Percentiles rank a stretch among this genome's conserved stretches.
These are phyloP conservation scores for Rapana venosa DNA, from an alignment of 2,888 invertebrate genomes.

Conservation along the genomic window DNA sequence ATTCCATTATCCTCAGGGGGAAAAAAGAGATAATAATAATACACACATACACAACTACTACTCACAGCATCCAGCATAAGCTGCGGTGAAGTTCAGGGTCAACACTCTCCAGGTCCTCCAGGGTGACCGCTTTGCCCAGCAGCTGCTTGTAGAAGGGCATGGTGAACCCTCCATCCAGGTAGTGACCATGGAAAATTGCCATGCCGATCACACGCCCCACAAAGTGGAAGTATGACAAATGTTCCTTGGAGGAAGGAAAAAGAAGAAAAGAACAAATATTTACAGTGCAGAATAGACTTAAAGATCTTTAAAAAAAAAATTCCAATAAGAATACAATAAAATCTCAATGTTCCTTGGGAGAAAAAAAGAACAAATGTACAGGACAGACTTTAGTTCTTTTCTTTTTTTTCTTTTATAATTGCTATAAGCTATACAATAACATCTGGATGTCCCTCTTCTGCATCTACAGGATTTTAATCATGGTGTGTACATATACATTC, in stretches of 20 bases:
- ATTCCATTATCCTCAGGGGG: no score
- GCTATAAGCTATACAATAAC: no score
- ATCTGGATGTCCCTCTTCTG: no score
- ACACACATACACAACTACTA: conserved; percentile 61
- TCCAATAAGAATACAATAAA: no score
- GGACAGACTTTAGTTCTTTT: no score
- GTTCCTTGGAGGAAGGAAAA: conserved; percentile 83
- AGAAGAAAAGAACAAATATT: not conserved
- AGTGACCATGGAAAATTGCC: conserved; percentile 97
- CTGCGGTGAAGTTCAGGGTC: conserved; percentile 96
- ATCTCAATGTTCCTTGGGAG: no score
- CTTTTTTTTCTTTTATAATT: no score
- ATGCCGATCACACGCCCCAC: conserved; percentile 96
- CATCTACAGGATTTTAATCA: no score
- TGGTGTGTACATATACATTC: no score
- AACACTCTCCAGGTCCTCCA: conserved; percentile 95
- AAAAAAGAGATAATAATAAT: no score
- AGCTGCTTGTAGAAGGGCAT: conserved; percentile 98
- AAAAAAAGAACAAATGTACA: no score
- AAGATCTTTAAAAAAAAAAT: no score
- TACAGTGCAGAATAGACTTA: not conserved
- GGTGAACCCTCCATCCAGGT: conserved; percentile 96
- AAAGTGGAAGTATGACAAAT: conserved; percentile 97
- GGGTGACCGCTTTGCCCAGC: conserved; percentile 92
- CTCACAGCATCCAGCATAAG: conserved; percentile 97